Conservation (phyloP, 2,888 invertebrate genomes). For the Mesochorus sp. region DNA sequence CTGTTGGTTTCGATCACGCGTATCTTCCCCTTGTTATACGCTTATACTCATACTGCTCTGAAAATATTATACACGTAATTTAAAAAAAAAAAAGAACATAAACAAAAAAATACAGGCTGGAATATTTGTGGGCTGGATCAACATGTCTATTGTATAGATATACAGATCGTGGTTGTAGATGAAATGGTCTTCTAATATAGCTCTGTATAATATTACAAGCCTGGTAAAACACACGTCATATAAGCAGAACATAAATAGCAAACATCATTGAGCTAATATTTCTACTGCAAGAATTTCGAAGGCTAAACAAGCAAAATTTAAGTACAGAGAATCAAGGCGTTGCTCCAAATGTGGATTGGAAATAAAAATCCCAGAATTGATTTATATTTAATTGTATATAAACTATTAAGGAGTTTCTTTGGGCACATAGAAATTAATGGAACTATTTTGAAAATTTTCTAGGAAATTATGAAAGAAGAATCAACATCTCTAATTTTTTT, state of each 20-base stretch:
- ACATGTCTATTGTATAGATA: not conserved
- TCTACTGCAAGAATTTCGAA: constrained; percentile 14
- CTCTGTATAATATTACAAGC: not conserved
- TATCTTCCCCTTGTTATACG: constrained; percentile 3
- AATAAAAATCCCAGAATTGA: too few species aligned
- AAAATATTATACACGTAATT: not conserved
- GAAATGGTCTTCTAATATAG: constrained; percentile 28
- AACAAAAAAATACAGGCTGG: not conserved
- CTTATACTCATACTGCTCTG: constrained; percentile 5
- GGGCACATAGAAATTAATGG: not conserved
- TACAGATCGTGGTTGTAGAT: not conserved
- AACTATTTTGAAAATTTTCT: not conserved
- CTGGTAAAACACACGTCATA: constrained; percentile 25
- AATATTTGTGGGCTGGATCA: not conserved
- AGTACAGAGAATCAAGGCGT: constrained; percentile 15
- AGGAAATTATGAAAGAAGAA: too few species aligned
- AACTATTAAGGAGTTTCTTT: too few species aligned
- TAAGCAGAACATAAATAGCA: constrained; percentile 28
- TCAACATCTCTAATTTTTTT: too few species aligned
- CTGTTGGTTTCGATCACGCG: constrained; percentile 23
- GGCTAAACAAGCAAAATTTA: constrained; percentile 5
- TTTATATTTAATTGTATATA: constrained; percentile 6
- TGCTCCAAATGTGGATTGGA: not conserved
- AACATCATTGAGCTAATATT: constrained; percentile 31
- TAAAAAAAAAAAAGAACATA: not conserved